Evolutionary conservation across 2,797 vertebrate species (phyloP).

Genomic region (Cirrhinus mrigala): DNA sequence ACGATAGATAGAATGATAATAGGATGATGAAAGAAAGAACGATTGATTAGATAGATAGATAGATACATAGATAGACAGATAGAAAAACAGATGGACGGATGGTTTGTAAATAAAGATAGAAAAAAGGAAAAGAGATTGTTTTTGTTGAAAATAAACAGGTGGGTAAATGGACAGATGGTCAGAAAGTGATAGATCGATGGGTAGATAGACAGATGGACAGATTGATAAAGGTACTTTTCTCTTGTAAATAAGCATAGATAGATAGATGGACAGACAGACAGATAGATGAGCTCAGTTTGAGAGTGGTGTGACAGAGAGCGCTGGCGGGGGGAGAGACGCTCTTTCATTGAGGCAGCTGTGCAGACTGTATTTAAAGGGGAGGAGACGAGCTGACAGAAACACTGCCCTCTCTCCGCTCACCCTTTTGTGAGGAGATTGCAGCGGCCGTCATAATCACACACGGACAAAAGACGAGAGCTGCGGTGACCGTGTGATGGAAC

Average conservation of each 20-base stretch:
- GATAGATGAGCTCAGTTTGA: constrained; percentile 35
- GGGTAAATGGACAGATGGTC: background rate
- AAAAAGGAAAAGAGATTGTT: too few species aligned
- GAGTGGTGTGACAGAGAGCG: constrained; percentile 9
- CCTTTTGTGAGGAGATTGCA: constrained; percentile 59
- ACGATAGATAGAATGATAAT: background rate
- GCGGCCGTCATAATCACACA: constrained; percentile 58
- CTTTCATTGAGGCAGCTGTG: constrained; percentile 55
- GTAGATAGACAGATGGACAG: background rate
- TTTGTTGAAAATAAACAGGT: too few species aligned
- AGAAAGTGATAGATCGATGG: background rate
- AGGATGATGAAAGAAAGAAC: background rate
- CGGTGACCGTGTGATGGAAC: constrained; percentile 34
- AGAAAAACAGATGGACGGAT: background rate
- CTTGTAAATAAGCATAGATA: background rate
- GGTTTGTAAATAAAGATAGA: background rate
- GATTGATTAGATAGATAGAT: background rate
- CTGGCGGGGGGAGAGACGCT: constrained; percentile 17
- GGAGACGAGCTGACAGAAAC: constrained; percentile 61
- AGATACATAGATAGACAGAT: background rate
- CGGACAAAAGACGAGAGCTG: constrained; percentile 52
- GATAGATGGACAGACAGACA: background rate
- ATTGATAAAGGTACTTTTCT: constrained; percentile 1
- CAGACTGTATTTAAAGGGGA: constrained; percentile 65
- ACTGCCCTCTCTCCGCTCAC: constrained; percentile 56